Conservation (phyloP, 1,140 invertebrate genomes). For the Pteromalus puparum region DNA sequence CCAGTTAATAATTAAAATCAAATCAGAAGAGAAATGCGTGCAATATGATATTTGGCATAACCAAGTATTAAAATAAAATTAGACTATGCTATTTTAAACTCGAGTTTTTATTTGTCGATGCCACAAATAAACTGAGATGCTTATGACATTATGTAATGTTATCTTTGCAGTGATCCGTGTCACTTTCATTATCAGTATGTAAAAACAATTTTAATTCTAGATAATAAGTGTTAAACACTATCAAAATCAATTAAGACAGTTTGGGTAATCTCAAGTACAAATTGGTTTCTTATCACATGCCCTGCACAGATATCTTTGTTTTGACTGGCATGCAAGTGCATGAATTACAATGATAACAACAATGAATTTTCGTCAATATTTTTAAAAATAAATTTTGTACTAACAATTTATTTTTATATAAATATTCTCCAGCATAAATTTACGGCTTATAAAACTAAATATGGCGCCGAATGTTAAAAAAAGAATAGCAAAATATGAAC, state of each 20-base stretch:
- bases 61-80: slow-evolving; percentile 23
- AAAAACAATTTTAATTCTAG: slow-evolving; percentile 42
- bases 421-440: too few relatives aligned
- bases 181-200: slow-evolving; percentile 53
- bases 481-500: too few relatives aligned
- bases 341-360: background rate
- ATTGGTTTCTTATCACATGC: slow-evolving; percentile 16
- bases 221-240: slow-evolving; percentile 19
- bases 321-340: background rate
- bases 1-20: background rate
- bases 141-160: slow-evolving; percentile 56
- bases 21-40: background rate
- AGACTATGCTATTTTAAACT: slow-evolving; percentile 36
- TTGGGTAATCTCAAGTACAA: slow-evolving; percentile 29
- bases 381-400: too few relatives aligned
- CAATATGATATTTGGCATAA: slow-evolving; percentile 24
- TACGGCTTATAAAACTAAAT: too few relatives aligned
- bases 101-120: background rate
- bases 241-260: slow-evolving; percentile 32
- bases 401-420: too few relatives aligned
- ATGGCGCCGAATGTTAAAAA: too few relatives aligned
- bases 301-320: background rate
- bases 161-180: slow-evolving; percentile 52
- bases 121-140: slow-evolving; percentile 35
- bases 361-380: background rate